Percentiles rank a stretch among this genome's conserved stretches.
These are phyloP conservation scores for Gobio gobio DNA, from an alignment of 2,113 vertebrate species.

Conservation along the genomic window DNA sequence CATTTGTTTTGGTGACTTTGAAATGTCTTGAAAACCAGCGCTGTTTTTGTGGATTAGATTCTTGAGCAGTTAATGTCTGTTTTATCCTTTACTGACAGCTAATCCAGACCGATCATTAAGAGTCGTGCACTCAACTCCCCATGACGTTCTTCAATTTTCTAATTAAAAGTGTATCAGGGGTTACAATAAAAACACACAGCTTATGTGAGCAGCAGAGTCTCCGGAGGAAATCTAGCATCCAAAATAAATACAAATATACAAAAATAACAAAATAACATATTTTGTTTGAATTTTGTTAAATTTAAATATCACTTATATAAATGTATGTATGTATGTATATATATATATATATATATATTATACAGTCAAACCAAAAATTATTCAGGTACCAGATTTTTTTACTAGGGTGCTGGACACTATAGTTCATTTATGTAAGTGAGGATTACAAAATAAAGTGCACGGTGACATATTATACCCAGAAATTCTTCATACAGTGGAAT, in stretches of 20 bases:
- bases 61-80: constrained; percentile 13
- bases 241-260: background rate
- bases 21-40: background rate
- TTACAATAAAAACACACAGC: background rate
- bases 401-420: too few relatives aligned
- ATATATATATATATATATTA: too few relatives aligned
- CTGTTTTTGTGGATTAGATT: constrained; percentile 12
- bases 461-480: too few relatives aligned
- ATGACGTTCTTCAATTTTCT: constrained; percentile 5
- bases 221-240: background rate
- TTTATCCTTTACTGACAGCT: constrained; percentile 31
- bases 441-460: too few relatives aligned
- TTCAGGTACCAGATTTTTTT: too few relatives aligned
- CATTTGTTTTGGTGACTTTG: background rate
- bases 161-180: constrained; percentile 31
- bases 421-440: too few relatives aligned
- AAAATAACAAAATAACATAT: background rate
- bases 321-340: too few relatives aligned
- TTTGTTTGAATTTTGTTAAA: background rate
- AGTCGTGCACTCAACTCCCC: background rate
- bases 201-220: background rate
- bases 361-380: too few relatives aligned
- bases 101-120: constrained; percentile 18
- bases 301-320: background rate
- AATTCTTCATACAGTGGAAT: too few relatives aligned